phyloP scores from a whole-genome alignment of 2,113 vertebrate genomes.

The Melierax canorus region DNA sequence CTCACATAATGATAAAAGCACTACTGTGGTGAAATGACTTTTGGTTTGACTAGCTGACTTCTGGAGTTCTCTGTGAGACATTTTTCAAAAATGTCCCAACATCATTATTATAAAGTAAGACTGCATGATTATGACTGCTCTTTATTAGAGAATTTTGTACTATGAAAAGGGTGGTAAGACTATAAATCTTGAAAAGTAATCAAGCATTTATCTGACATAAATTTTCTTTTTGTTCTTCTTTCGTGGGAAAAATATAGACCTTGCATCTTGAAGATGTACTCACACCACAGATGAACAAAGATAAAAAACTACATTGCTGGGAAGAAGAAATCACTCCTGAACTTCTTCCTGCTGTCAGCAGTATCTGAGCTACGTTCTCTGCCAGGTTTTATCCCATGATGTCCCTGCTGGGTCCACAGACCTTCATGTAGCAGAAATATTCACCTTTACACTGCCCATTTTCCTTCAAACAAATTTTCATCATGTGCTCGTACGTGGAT shows the following conservation, averaged over 20 bases:
- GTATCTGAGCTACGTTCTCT: background rate
- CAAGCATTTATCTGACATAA: background rate
- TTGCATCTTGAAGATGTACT: background rate
- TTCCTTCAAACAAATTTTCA: background rate
- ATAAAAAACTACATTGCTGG: background rate
- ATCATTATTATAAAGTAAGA: background rate
- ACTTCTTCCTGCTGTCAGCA: background rate
- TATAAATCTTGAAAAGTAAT: background rate
- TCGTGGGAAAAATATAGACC: background rate
- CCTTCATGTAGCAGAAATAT: background rate
- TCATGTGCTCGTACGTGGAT: accelerated
- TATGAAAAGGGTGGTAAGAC: background rate
- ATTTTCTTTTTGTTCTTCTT: background rate
- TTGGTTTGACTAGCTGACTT: background rate
- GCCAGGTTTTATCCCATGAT: background rate
- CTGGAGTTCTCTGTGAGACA: background rate
- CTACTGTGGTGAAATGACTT: background rate
- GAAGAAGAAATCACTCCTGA: background rate
- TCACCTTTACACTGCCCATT: background rate
- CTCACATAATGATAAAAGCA: background rate
- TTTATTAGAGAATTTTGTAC: background rate
- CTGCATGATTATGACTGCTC: background rate
- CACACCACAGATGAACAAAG: background rate
- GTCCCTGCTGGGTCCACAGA: accelerated
- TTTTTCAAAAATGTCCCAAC: background rate